Conservation (phyloP, 2,113 vertebrate species). For the Takifugu bimaculatus region DNA sequence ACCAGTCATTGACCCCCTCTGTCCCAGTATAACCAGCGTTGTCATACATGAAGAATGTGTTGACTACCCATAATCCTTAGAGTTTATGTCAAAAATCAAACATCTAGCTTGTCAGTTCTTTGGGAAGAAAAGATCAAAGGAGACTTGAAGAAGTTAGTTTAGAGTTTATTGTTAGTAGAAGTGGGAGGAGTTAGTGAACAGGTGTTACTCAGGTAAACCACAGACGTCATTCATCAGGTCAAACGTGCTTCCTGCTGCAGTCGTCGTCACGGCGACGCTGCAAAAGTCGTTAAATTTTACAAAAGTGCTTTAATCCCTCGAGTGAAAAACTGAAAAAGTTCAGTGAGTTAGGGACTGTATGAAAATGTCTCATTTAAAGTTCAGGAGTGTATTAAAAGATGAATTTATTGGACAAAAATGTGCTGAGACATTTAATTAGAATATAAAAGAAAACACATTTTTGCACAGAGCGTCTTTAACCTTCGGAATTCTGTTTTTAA, state of each 20-base stretch:
- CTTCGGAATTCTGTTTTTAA: too few relatives aligned
- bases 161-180: conserved; percentile 62
- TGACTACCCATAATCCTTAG: neutral
- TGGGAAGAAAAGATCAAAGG: conserved; percentile 20
- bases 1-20: too few relatives aligned
- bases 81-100: too few relatives aligned
- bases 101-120: conserved; percentile 24
- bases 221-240: conserved; percentile 16
- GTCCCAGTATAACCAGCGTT: too few relatives aligned
- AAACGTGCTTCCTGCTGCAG: conserved; percentile 7
- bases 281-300: conserved; percentile 24
- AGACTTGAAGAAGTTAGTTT: conserved; percentile 38
- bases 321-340: neutral
- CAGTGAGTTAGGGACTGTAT: conserved; percentile 6
- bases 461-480: too few relatives aligned
- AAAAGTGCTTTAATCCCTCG: conserved; percentile 26
- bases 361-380: neutral
- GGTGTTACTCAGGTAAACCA: conserved; percentile 62
- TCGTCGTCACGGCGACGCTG: conserved; percentile 4
- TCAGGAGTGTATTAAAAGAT: too few relatives aligned
- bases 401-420: too few relatives aligned
- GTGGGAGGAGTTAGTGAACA: conserved; percentile 55
- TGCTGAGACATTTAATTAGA: too few relatives aligned
- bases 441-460: too few relatives aligned
- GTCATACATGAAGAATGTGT: neutral